Base-by-base conservation (phyloP, 2,113 vertebrate species). In the Serinus canaria region DNA sequence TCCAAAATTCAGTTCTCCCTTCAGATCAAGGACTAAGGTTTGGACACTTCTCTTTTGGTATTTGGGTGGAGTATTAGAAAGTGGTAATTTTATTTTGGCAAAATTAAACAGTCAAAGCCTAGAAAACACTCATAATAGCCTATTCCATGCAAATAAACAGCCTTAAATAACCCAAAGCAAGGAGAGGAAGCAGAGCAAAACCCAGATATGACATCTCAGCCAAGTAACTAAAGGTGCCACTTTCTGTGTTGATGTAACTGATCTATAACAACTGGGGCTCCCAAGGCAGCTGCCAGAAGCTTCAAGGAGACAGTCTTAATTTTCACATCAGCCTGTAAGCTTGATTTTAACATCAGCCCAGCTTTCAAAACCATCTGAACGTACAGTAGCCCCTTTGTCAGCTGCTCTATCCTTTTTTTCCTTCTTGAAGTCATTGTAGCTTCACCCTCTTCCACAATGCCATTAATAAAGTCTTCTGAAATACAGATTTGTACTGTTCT, bases 161-260 rank as follows among this genome's bases (percentile, higher is more conserved):
- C 16, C 47, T 74, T 49, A 33, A 83, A 69, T 11, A 28, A 20
- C 25, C 43, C 64, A 33, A 60, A 88, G 28, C n/a, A 33, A 66
- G 64, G 44, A 84, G 25, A 94, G 43, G 11, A 47, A 82, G 73
- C 50, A 74, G 83, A 46, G 33, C 24, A 93, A 87, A 77, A 83
- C 64, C n/a, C 63, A 81, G 66, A 62, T 50, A 7, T 19, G 33
- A 33, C 21, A 39, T 24, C 25, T 33, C 49, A 35, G 46, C 75
- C 33, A 50, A 41, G 75, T 37, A 59, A 93, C 39, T 9, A 28
- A 41, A 30, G 21, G 46, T 31, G 30, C 89, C 37, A 15, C 68
- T 30, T 12, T 41, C 21, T 9, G 44, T 58, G 28, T 33, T 20
- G 19, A 30, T 43, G 17, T 41, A 72, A 28, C 41, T 60, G 60